phyloP scores from a whole-genome alignment of 2,888 invertebrate genomes.

The Oscheius myriophilus region DNA sequence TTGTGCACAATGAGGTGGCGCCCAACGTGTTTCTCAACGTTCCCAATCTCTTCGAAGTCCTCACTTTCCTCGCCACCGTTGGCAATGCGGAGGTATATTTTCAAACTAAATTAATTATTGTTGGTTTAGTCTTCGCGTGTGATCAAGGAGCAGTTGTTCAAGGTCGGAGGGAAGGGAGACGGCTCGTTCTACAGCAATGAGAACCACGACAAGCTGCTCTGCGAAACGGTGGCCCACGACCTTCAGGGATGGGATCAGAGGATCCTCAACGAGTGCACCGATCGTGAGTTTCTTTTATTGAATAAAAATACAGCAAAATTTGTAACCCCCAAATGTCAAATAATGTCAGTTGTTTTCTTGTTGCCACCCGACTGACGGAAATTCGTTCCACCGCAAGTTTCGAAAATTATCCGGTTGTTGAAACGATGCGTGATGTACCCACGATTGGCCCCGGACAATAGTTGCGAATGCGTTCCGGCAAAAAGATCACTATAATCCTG shows the following conservation, averaged over 20 bases:
- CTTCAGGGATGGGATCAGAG: constrained; percentile 13
- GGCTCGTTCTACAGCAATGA: background rate
- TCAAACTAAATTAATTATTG: background rate
- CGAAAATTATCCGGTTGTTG: too few species aligned
- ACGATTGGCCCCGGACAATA: too few species aligned
- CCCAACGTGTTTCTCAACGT: constrained; percentile 18
- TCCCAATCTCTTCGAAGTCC: background rate
- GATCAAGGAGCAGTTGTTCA: constrained; percentile 10
- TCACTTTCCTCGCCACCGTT: constrained; percentile 9
- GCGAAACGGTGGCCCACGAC: constrained; percentile 7
- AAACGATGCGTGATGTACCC: too few species aligned
- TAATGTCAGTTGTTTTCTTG: too few species aligned
- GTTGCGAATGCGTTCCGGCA: too few species aligned
- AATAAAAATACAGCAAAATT: too few species aligned
- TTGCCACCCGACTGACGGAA: too few species aligned
- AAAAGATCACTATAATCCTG: too few species aligned
- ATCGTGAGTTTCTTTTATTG: too few species aligned
- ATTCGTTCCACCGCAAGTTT: too few species aligned
- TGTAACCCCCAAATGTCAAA: too few species aligned
- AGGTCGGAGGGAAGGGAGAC: constrained; percentile 1
- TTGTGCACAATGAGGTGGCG: background rate
- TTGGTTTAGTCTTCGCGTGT: background rate
- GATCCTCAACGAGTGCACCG: constrained; percentile 3
- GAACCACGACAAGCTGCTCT: constrained; percentile 2
- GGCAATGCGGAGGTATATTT: background rate